Base-by-base conservation (phyloP, 2,888 invertebrate species). In the Orchesellides sinensis region DNA sequence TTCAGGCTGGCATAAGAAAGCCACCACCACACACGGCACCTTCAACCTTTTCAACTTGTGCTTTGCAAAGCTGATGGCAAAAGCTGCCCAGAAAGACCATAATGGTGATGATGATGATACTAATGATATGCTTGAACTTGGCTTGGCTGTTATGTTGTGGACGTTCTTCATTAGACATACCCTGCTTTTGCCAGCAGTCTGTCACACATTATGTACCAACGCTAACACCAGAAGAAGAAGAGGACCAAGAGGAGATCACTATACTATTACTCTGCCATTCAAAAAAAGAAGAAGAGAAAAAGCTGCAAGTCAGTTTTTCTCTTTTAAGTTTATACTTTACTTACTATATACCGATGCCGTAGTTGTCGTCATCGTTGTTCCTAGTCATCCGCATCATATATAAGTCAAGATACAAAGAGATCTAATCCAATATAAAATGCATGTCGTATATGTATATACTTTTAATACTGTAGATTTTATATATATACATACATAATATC, bases 281-380 rank as follows among this genome's bases (percentile, higher is more conserved):
- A 75, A 14, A 75, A 66, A n/a, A n/a, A n/a, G n/a, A n/a, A n/a
- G n/a, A n/a, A n/a, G n/a, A n/a, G n/a, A 40, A 69, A 75, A 66
- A 54, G 56, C 17, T 66, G 54, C 75, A 66, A 75, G 65, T 54
- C 66, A 75, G 73, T 63, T n/a, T n/a, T n/a, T n/a, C n/a, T n/a
- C n/a, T n/a, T n/a, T n/a, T 29, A 23, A 54, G 54, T 21, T 75
- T 47, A 61, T n/a, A n/a, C n/a, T n/a, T n/a, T n/a, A n/a, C n/a
- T n/a, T n/a, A n/a, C n/a, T n/a, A n/a, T 68, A 69, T 78, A 59
- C 61, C 77, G 77, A 61, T 77, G n/a, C n/a, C n/a, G 77, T 78
- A 61, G 59, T 68, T 78, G 66, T 59, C 66, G 52, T 77, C 65
- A 66, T 75, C 66, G 40, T 68, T 35, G 70, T 70, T 70, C 70